phyloP scores from a whole-genome alignment of 2,797 vertebrate species.

The Labeo calbasu region DNA sequence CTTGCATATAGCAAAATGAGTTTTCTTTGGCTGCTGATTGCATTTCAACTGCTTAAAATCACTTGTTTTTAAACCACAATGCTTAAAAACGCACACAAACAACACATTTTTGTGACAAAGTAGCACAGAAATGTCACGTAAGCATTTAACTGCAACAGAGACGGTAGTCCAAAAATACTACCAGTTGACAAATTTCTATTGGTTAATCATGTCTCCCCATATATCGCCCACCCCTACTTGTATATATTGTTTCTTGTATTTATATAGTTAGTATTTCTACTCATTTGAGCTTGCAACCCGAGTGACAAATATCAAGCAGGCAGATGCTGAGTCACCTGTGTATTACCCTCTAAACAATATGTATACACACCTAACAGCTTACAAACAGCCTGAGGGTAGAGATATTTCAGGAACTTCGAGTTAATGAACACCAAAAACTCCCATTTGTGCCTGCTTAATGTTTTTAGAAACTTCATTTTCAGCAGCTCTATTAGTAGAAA shows the following conservation, averaged over 20 bases:
- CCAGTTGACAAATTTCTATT: too few species aligned
- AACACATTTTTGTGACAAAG: too few species aligned
- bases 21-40: too few species aligned
- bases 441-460: neutral
- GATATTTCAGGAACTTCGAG: slow-evolving; percentile 1
- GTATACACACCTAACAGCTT: slow-evolving; percentile 23
- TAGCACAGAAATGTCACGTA: too few species aligned
- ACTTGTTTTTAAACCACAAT: too few species aligned
- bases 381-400: slow-evolving; percentile 2
- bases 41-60: too few species aligned
- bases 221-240: too few species aligned
- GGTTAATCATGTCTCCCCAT: too few species aligned
- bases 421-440: neutral
- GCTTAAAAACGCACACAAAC: too few species aligned
- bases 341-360: neutral
- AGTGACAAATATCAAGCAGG: neutral
- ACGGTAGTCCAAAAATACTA: too few species aligned
- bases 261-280: neutral
- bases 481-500: neutral
- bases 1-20: too few species aligned
- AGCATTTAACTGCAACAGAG: too few species aligned
- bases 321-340: neutral
- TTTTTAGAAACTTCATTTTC: neutral
- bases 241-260: neutral
- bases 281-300: neutral